A percentile compares a stretch with the other conserved stretches of the same genome.
These are phyloP conservation scores for Criorhina ranunculi DNA, from an alignment of 2,888 invertebrate species.

Conservation along the genomic window DNA sequence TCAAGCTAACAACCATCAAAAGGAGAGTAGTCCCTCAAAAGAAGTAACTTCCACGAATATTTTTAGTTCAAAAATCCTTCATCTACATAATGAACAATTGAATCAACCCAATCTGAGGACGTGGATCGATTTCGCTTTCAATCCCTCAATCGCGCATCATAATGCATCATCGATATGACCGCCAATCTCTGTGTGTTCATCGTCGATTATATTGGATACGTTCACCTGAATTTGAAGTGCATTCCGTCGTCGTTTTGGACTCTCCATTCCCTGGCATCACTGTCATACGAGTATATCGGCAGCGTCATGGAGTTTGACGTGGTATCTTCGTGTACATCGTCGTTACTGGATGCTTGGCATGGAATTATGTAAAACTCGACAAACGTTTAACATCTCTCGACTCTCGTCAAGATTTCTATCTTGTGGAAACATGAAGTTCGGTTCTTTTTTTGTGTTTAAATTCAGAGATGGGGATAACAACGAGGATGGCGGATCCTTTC, in stretches of 20 bases:
- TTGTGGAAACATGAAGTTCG: slow-evolving; percentile 23
- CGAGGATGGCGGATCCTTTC: slow-evolving; percentile 48
- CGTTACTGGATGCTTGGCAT: slow-evolving; percentile 56
- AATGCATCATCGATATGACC: slow-evolving; percentile 69
- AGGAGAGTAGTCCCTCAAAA: slow-evolving; percentile 9
- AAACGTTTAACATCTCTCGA: slow-evolving; percentile 69
- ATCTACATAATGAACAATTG: slow-evolving; percentile 69
- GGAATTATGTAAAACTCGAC: slow-evolving; percentile 72
- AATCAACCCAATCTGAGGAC: slow-evolving; percentile 65
- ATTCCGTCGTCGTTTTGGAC: slow-evolving; percentile 1
- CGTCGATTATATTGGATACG: slow-evolving; percentile 54
- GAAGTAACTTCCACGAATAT: slow-evolving; percentile 56
- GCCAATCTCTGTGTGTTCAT: slow-evolving; percentile 61
- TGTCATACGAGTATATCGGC: slow-evolving; percentile 24
- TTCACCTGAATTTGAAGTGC: slow-evolving; percentile 65
- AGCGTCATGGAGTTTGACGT: slow-evolving; percentile 59
- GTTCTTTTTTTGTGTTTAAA: slow-evolving; percentile 39
- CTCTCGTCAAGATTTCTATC: slow-evolving; percentile 64
- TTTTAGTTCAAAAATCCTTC: slow-evolving; percentile 40
- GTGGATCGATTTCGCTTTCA: slow-evolving; percentile 66
- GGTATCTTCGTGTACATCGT: slow-evolving; percentile 66
- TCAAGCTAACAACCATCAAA: slow-evolving; percentile 36
- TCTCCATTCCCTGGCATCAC: background rate
- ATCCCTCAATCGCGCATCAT: slow-evolving; percentile 59
- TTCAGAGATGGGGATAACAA: slow-evolving; percentile 52